Base-by-base conservation (phyloP, 2,888 invertebrate species). In the Nesidiocoris tenuis region DNA sequence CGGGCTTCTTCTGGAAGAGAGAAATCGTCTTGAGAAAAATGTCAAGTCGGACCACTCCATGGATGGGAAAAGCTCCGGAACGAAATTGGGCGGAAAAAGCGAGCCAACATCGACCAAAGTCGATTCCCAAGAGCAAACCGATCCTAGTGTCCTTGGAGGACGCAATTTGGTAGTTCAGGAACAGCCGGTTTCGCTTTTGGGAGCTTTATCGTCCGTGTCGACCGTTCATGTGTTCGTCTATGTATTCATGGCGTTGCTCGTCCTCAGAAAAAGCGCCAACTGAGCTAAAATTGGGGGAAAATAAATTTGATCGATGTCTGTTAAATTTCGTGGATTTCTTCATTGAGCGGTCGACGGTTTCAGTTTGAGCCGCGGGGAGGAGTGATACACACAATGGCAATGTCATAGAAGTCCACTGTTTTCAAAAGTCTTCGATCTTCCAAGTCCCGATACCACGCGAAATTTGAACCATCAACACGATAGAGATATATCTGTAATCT, bases 211-310 rank as follows among this genome's bases (percentile, higher is more conserved):
- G 17, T 72, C 74, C 9, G 59, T 66, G 7, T 74, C 74, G 23
- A 56, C 74, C 71, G 74, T 77, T 17, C 78, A 77, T 23, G 68
- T 78, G 61, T 76, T 78, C 59, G 70, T 78, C 70, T 78, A 78
- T 78, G 77, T 78, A 77, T 78, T 78, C 77, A 77, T 78, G 78
- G 78, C 77, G 39, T 65, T 76, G 54, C 72, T 78, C 61, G 75
- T 74, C 74, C 25, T 61, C 3, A 61, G 61, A 23, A 5, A n/a
- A n/a, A 9, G 7, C 3, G 59, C 59, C 59, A 19, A 19, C n/a
- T n/a, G n/a, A n/a, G n/a, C n/a, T n/a, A n/a, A n/a, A n/a, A n/a
- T n/a, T n/a, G n/a, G n/a, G n/a, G n/a, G n/a, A n/a, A n/a, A n/a
- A n/a, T n/a, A n/a, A n/a, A n/a, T n/a, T n/a, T n/a, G n/a, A n/a